Conservation (phyloP, 1,140 invertebrate genomes). For the Berghia stephanieae region DNA sequence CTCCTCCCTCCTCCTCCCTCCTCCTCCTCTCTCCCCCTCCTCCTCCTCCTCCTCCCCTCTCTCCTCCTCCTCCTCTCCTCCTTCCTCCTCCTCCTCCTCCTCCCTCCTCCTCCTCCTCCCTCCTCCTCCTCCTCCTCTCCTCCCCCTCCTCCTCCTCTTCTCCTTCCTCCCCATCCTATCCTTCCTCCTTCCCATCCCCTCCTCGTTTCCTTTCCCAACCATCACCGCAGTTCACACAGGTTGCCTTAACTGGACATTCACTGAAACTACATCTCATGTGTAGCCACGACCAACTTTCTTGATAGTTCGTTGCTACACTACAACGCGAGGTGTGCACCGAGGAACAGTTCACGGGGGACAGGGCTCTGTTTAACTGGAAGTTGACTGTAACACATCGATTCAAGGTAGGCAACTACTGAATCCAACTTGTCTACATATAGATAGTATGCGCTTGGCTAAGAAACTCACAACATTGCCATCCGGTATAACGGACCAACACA, state of each 20-base stretch:
- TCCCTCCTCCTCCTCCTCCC: background rate
- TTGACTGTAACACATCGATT: background rate
- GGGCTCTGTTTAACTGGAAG: conserved; percentile 7
- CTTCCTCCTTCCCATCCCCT: background rate
- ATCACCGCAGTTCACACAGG: too few species aligned
- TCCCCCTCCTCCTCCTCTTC: background rate
- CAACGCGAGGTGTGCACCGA: conserved; percentile 16
- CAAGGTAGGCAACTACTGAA: too few species aligned
- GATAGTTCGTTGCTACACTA: too few species aligned
- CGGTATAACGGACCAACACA: too few species aligned
- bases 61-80: background rate
- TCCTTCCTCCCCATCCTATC: background rate
- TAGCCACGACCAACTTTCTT: too few species aligned
- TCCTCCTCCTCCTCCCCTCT: background rate
- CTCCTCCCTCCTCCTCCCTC: background rate
- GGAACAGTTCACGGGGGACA: background rate
- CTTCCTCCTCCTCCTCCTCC: background rate
- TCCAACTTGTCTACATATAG: too few species aligned
- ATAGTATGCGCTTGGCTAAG: too few species aligned
- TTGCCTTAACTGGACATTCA: too few species aligned
- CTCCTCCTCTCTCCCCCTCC: background rate
- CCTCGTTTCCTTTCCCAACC: too few species aligned
- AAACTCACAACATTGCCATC: too few species aligned
- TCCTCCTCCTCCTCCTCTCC: background rate
- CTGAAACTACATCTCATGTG: too few species aligned